Evolutionary conservation across 2,888 invertebrate species (phyloP).

Genomic region (Camponotus fellah): DNA sequence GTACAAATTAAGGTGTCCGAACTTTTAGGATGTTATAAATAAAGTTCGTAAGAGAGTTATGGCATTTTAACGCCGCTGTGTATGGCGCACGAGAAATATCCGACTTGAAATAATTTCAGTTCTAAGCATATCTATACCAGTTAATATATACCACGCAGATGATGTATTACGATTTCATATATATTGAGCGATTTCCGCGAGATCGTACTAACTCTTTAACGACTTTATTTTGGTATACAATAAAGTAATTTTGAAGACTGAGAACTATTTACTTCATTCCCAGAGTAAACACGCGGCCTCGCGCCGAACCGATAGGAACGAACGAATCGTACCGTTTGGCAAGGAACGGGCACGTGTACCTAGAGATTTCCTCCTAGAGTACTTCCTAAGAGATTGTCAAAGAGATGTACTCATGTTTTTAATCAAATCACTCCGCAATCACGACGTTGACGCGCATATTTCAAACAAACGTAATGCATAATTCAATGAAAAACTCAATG

Average conservation of each 20-base stretch:
- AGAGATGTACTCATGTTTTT: slow-evolving; percentile 48
- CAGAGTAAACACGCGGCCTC: slow-evolving; percentile 51
- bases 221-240: slow-evolving; percentile 72
- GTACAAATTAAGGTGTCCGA: slow-evolving; percentile 74
- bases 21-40: slow-evolving; percentile 64
- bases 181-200: slow-evolving; percentile 72
- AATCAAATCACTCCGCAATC: slow-evolving; percentile 45
- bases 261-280: slow-evolving; percentile 64
- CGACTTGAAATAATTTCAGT: slow-evolving; percentile 53
- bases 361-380: slow-evolving; percentile 57
- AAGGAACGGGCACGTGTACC: slow-evolving; percentile 51
- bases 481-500: slow-evolving; percentile 23
- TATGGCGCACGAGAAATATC: slow-evolving; percentile 44
- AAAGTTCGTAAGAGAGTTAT: slow-evolving; percentile 61
- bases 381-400: slow-evolving; percentile 53
- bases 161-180: slow-evolving; percentile 63
- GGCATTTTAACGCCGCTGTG: slow-evolving; percentile 53
- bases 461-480: slow-evolving; percentile 18
- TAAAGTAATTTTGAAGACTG: slow-evolving; percentile 73
- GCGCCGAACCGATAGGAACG: slow-evolving; percentile 41
- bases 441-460: slow-evolving; percentile 30
- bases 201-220: slow-evolving; percentile 65
- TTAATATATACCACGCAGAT: slow-evolving; percentile 50
- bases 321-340: slow-evolving; percentile 47
- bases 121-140: slow-evolving; percentile 57